Conservation (phyloP, 2,113 vertebrate genomes). For the Rutilus rutilus region DNA sequence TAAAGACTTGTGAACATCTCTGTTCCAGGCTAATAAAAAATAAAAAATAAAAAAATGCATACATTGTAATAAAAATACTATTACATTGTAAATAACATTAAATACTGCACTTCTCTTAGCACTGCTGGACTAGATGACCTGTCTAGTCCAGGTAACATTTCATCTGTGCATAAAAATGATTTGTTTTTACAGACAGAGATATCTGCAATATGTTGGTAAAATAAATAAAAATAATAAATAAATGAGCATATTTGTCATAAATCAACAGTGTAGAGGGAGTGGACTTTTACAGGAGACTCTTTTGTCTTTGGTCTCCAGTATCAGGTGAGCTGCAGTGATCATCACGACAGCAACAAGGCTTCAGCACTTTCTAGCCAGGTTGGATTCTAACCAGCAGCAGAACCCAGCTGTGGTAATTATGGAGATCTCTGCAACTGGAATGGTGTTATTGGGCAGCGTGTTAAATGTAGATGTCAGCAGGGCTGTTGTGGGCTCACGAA, state of each 20-base stretch:
- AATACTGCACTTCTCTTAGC: not conserved
- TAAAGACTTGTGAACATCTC: no score
- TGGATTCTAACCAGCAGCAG: conserved; percentile 12
- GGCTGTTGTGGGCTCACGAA: conserved; percentile 20
- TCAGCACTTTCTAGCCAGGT: not conserved
- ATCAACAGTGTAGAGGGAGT: not conserved
- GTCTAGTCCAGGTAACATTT: no score
- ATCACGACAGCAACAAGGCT: conserved; percentile 32
- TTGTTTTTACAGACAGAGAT: not conserved
- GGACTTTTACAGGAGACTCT: not conserved
- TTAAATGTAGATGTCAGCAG: conserved; percentile 6
- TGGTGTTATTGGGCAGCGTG: conserved; percentile 8
- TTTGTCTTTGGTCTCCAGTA: not conserved
- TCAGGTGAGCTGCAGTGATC: conserved; percentile 34
- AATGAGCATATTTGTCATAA: not conserved
- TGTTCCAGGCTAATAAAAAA: no score
- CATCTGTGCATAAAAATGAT: not conserved
- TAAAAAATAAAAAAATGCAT: no score
- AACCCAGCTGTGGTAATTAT: conserved; percentile 30
- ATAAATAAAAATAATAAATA: not conserved
- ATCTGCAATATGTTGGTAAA: not conserved
- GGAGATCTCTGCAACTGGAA: conserved; percentile 19
- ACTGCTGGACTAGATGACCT: not conserved
- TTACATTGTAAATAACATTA: not conserved
- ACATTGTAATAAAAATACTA: no score